These are phyloP conservation scores for Catostomus latipinnis DNA, from an alignment of 2,797 vertebrate genomes.

Conservation along the genomic window DNA sequence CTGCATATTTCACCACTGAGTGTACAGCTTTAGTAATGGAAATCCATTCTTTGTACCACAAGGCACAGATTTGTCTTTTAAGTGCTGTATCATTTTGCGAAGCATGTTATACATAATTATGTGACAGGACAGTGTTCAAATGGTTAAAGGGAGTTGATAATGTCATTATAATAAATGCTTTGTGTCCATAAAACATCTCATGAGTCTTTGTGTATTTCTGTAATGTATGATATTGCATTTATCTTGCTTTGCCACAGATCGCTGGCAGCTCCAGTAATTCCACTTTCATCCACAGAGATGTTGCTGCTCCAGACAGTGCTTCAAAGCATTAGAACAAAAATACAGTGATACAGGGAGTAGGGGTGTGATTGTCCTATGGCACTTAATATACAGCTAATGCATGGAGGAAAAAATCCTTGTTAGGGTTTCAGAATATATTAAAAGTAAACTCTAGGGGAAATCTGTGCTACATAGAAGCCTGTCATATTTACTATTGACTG, in stretches of 20 bases:
- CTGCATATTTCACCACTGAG: conserved; percentile 6
- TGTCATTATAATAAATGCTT: neutral
- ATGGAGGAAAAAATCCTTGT: neutral
- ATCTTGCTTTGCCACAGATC: conserved; percentile 12
- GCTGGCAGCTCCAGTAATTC: neutral
- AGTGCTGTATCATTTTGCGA: neutral
- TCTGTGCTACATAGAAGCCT: neutral
- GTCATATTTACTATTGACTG: neutral
- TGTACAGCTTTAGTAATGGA: neutral
- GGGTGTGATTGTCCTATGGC: neutral
- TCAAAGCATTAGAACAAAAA: conserved; percentile 14
- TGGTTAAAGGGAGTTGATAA: neutral
- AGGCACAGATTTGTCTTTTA: conserved; percentile 1
- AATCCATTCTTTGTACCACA: neutral
- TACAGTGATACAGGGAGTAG: neutral
- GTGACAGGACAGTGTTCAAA: neutral
- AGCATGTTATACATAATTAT: neutral
- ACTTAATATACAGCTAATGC: neutral
- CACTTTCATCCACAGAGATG: neutral
- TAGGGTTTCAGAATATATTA: neutral
- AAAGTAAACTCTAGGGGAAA: neutral
- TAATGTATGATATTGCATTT: neutral
- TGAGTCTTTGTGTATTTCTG: neutral
- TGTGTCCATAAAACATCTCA: conserved; percentile 2
- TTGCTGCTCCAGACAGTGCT: conserved; percentile 19